Evolutionary conservation across 1,140 invertebrate genomes (phyloP).

Genomic region (Ceratitis capitata): DNA sequence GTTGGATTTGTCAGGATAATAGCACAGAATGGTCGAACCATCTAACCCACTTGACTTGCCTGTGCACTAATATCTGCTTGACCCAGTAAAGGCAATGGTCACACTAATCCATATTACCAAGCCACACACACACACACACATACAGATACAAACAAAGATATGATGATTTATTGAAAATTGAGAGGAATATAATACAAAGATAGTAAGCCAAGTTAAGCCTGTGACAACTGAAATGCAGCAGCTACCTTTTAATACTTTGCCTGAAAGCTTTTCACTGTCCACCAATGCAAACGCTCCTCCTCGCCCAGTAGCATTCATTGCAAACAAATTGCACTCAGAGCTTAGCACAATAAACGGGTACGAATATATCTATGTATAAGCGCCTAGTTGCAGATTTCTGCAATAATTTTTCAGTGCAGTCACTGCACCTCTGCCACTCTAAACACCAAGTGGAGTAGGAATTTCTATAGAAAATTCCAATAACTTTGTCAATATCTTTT

Average conservation of each 20-base stretch:
- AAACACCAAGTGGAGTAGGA: too few species aligned
- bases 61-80: neutral
- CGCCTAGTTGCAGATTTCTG: neutral
- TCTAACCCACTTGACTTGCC: neutral
- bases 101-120: neutral
- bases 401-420: neutral
- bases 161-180: neutral
- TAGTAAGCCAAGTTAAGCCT: neutral
- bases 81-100: neutral
- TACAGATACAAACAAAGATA: neutral
- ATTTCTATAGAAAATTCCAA: neutral
- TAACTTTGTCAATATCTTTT: constrained; percentile 7
- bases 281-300: too few species aligned
- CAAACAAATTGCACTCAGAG: neutral
- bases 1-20: neutral
- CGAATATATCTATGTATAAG: too few species aligned
- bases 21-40: neutral
- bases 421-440: neutral
- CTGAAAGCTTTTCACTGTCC: neutral
- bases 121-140: neutral
- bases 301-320: neutral
- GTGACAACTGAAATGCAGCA: neutral
- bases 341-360: neutral
- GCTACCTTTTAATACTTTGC: neutral
- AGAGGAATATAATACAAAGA: neutral